These are phyloP conservation scores for Himalopsyche phryganea DNA, from an alignment of 1,140 invertebrate genomes.

Conservation along the genomic window DNA sequence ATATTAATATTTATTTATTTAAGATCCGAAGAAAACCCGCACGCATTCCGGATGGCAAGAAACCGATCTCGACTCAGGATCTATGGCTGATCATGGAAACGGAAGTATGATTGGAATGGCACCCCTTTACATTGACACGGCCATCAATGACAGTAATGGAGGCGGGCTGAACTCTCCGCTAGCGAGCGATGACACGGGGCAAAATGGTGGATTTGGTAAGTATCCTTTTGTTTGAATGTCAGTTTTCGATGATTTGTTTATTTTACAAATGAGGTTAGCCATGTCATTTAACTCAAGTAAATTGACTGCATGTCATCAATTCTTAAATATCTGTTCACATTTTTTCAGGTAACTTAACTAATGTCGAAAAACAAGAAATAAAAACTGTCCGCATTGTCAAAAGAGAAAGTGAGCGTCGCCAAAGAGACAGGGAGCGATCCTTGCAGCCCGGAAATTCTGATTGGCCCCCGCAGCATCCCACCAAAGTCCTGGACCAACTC, in stretches of 20 bases:
- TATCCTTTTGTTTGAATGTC: slow-evolving; percentile 9
- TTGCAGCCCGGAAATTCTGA: slow-evolving; percentile 48
- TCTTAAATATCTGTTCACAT: no score
- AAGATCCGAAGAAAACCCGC: slow-evolving; percentile 36
- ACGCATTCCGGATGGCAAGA: slow-evolving; percentile 72
- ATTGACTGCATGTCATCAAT: no score
- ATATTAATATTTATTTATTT: background rate
- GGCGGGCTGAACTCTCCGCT: slow-evolving; percentile 37
- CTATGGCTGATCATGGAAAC: slow-evolving; percentile 58
- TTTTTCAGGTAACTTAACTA: slow-evolving; percentile 71
- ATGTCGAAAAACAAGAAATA: slow-evolving; percentile 82
- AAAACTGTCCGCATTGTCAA: slow-evolving; percentile 93
- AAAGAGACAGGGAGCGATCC: slow-evolving; percentile 66
- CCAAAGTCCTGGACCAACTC: slow-evolving; percentile 53
- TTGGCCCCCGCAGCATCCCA: slow-evolving; percentile 38
- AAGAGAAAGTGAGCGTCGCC: slow-evolving; percentile 79
- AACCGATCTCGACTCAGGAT: slow-evolving; percentile 81
- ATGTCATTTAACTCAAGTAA: no score
- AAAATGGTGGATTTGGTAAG: slow-evolving; percentile 50
- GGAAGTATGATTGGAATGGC: slow-evolving; percentile 30
- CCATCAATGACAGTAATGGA: slow-evolving; percentile 22
- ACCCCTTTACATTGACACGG: slow-evolving; percentile 56
- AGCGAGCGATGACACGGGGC: slow-evolving; percentile 50
- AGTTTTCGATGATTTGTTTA: no score
- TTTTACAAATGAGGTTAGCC: no score